Conservation (phyloP, 2,113 vertebrate genomes). For the Lagopus muta region DNA sequence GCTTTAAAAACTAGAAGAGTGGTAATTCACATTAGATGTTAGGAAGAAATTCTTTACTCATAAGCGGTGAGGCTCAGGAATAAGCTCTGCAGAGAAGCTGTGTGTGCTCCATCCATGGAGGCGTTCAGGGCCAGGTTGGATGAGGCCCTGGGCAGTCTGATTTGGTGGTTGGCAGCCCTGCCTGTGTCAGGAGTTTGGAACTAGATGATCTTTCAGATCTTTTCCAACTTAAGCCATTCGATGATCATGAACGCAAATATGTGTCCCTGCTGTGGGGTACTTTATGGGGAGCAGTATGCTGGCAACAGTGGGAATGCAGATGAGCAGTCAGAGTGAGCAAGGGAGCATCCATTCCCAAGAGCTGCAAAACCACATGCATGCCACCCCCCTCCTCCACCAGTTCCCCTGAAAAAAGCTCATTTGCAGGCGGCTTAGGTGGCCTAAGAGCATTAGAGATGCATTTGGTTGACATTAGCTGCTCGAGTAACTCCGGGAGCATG, state of each 20-base stretch:
- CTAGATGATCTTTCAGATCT: neutral
- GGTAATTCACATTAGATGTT: too few species aligned
- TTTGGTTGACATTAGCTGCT: constrained; percentile 34
- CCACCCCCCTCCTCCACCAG: neutral
- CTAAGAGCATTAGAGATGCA: constrained; percentile 69
- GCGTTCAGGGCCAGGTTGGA: neutral
- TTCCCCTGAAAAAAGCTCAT: constrained; percentile 33
- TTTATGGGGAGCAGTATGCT: accelerated
- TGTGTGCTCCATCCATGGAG: neutral
- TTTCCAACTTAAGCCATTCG: neutral
- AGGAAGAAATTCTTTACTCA: too few species aligned
- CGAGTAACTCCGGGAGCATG: neutral
- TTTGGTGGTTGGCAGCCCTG: too few species aligned
- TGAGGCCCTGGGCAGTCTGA: too few species aligned
- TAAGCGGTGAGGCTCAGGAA: too few species aligned
- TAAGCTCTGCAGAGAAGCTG: too few species aligned
- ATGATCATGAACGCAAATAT: neutral
- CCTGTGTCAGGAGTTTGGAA: neutral
- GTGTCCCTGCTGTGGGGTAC: accelerated
- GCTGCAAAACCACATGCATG: neutral
- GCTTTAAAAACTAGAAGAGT: too few species aligned
- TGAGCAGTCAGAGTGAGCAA: neutral
- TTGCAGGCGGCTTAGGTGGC: constrained; percentile 21
- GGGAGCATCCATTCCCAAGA: neutral
- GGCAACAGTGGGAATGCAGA: accelerated